phyloP scores from a whole-genome alignment of 2,113 vertebrate species.

The Hippocampus zosterae region DNA sequence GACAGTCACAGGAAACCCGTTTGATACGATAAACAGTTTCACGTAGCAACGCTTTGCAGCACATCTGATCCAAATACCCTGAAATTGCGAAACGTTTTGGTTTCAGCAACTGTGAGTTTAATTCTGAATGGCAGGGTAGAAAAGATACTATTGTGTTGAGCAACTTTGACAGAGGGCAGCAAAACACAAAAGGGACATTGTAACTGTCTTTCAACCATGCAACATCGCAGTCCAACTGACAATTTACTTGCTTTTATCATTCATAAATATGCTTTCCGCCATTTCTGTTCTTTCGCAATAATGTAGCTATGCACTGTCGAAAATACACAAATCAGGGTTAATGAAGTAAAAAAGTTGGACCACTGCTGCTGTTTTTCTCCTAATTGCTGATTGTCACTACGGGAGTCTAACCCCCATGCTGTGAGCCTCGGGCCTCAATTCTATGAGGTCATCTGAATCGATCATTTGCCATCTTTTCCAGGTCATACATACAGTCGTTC shows the following conservation, averaged over 20 bases:
- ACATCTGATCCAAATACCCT: slow-evolving; percentile 17
- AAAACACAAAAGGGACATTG: neutral
- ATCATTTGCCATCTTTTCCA: slow-evolving; percentile 35
- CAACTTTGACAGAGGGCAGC: neutral
- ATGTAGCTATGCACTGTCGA: too few species aligned
- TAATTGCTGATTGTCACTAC: neutral
- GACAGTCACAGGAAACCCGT: neutral
- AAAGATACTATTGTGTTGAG: slow-evolving; percentile 1
- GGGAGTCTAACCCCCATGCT: neutral
- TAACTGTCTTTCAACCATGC: too few species aligned
- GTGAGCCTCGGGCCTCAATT: neutral
- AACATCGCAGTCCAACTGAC: too few species aligned
- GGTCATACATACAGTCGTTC: slow-evolving; percentile 27
- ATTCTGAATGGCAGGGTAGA: neutral
- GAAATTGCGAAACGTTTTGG: slow-evolving; percentile 1
- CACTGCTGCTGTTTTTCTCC: neutral
- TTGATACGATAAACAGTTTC: neutral
- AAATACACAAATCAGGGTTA: neutral
- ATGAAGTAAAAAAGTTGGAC: neutral
- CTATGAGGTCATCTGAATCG: slow-evolving; percentile 23
- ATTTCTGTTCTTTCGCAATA: too few species aligned
- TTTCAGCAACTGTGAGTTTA: slow-evolving; percentile 1
- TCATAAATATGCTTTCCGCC: too few species aligned
- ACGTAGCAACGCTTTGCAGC: neutral
- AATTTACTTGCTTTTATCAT: too few species aligned